Evolutionary conservation across 2,888 invertebrate species (phyloP).

Genomic region (Tethea ocularis): DNA sequence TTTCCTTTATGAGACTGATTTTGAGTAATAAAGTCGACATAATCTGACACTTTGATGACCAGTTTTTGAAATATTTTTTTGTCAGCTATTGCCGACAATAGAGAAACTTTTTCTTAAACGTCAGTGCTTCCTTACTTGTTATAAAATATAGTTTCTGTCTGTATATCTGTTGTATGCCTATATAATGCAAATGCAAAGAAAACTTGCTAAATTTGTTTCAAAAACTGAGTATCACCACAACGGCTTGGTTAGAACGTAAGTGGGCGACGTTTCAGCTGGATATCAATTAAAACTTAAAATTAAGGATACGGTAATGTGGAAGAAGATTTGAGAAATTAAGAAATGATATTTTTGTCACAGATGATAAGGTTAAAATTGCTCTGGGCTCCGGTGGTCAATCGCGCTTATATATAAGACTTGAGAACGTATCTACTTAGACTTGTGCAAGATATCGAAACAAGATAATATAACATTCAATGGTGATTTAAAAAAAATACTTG

Average conservation of each 20-base stretch:
- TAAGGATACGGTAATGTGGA: constrained; percentile 60
- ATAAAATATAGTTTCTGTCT: not conserved
- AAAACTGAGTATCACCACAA: constrained; percentile 17
- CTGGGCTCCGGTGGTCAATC: constrained; percentile 74
- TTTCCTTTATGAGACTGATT: constrained; percentile 80
- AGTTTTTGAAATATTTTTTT: constrained; percentile 32
- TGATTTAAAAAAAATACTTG: not conserved
- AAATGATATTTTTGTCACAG: constrained; percentile 81
- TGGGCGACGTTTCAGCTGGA: constrained; percentile 64
- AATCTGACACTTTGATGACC: constrained; percentile 47
- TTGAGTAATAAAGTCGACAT: constrained; percentile 71
- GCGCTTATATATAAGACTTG: constrained; percentile 33
- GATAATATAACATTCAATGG: not conserved
- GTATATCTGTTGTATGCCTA: not conserved
- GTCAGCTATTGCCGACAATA: not conserved
- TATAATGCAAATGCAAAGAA: not conserved
- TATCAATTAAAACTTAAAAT: constrained; percentile 69
- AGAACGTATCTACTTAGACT: constrained; percentile 12
- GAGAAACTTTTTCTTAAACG: not conserved
- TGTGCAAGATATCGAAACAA: not conserved
- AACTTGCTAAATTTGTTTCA: not conserved
- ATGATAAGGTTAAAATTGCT: constrained; percentile 66
- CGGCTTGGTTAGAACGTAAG: constrained; percentile 35
- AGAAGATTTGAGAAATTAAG: constrained; percentile 62
- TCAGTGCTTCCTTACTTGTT: not conserved